phyloP scores from a whole-genome alignment of 2,113 vertebrate species.

The Eira barbara region DNA sequence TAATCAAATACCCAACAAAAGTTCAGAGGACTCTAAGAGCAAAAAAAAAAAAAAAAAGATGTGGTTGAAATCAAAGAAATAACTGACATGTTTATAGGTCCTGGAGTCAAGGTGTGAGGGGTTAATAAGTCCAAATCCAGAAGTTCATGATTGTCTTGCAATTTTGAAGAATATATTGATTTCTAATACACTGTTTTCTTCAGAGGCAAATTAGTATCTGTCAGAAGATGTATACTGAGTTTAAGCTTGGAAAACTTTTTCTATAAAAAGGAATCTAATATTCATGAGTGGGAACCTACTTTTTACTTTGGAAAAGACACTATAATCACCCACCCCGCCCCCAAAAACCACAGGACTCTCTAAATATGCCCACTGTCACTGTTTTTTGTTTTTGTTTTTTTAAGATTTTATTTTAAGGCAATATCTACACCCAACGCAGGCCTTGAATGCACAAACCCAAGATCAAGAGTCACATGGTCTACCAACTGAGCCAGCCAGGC shows the following conservation, averaged over 20 bases:
- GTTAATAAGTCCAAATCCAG: not conserved
- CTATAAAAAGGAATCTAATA: not conserved
- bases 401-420: not conserved
- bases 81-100: not conserved
- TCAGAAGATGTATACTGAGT: not conserved
- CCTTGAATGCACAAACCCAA: not conserved
- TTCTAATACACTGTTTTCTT: not conserved
- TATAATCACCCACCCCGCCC: not conserved
- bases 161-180: not conserved
- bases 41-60: not conserved
- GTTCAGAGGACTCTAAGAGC: not conserved
- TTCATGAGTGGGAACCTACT: not conserved
- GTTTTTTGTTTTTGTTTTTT: not conserved
- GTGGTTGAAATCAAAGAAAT: not conserved
- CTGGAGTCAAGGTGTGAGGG: no score
- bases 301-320: not conserved
- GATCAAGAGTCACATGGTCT: not conserved
- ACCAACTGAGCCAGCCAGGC: not conserved
- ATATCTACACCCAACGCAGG: not conserved
- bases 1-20: not conserved
- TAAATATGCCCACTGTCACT: not conserved
- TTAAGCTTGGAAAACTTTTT: not conserved
- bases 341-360: not conserved
- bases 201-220: not conserved
- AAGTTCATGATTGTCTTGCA: not conserved